A percentile compares a stretch with the other conserved stretches of the same genome.
Evolutionary conservation across 2,797 vertebrate species (phyloP).

Genomic region (Gadopsis marmoratus): DNA sequence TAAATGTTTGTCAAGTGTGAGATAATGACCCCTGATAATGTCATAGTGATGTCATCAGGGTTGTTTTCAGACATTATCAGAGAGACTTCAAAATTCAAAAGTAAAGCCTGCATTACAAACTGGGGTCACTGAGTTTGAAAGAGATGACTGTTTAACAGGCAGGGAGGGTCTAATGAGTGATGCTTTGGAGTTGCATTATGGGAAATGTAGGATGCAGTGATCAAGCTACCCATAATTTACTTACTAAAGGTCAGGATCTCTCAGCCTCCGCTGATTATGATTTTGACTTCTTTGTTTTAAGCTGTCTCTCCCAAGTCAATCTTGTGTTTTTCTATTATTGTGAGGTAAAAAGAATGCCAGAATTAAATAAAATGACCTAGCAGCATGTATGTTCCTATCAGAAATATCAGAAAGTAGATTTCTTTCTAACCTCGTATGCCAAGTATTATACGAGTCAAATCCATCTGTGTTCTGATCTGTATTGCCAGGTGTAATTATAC

Average conservation of each 20-base stretch:
- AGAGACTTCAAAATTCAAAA: not conserved
- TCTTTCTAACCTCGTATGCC: not conserved
- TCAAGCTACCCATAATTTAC: not conserved
- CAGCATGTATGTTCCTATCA: not conserved
- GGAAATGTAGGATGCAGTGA: not conserved
- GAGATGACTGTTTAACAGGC: not conserved
- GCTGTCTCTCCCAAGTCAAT: not conserved
- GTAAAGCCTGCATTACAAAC: not conserved
- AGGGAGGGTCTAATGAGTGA: not conserved
- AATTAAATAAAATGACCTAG: not conserved
- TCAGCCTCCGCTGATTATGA: not conserved
- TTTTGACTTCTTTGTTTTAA: not conserved
- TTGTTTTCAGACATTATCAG: not conserved
- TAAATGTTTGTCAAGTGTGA: not conserved
- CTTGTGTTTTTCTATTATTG: too few species aligned
- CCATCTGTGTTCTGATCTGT: not conserved
- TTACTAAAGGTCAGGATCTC: not conserved
- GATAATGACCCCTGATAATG: not conserved
- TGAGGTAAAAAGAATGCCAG: too few species aligned
- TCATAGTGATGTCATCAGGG: not conserved
- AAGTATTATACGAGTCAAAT: not conserved
- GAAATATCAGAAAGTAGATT: not conserved
- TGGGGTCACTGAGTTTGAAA: not conserved
- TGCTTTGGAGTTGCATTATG: constrained; percentile 7
- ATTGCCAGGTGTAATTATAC: not conserved